Evolutionary conservation across 1,140 invertebrate species (phyloP), one percentile per base, ranked within the genome.

Genomic region (Cydia amplana): DNA sequence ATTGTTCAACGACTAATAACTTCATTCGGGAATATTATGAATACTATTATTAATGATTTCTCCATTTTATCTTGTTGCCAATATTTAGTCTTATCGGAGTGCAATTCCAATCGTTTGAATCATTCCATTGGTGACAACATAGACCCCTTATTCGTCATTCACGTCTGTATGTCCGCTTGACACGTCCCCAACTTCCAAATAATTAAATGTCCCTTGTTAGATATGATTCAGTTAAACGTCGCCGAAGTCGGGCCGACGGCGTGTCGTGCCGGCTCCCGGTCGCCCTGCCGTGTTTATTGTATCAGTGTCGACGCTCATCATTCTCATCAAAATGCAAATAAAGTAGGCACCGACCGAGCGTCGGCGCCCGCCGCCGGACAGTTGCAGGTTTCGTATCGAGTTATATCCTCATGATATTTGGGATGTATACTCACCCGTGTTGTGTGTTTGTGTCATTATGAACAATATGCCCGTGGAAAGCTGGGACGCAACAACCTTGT

Each of bases 261-360:
- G 77, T 78, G 78, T 75, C 80, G 78, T 77, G 40, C 73, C 76
- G 77, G 78, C 77, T 75, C 77, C 79, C 82, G 79, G 75, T 77
- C 60, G 60, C 79, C 82, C 80, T 83, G 82, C 80, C 85, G 83
- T 89, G 88, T 90, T 90, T 90, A 90, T 91, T 89, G 88, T 90
- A 90, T 91, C 88, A 88, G 82, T 84, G 88, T 85, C 83, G 83
- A 76, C 81, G 73, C 86, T 90, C 90, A 91, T 91, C 90, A 76
- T 80, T 72, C 86, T 90, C 90, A 91, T 91, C 90, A 91, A 91
- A 90, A 91, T 91, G 90, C 88, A 90, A 90, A 91, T 90, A 87
- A 86, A 84, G 80, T 75, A 78, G 76, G 78, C 81, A 78, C 78
- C 74, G 79, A 78, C 65, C 65, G 65, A 40, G 23, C 65, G 65